Evolutionary conservation across 2,113 vertebrate genomes (phyloP), one percentile per base, ranked within the genome.

Genomic region (Pygathrix nemaeus): DNA sequence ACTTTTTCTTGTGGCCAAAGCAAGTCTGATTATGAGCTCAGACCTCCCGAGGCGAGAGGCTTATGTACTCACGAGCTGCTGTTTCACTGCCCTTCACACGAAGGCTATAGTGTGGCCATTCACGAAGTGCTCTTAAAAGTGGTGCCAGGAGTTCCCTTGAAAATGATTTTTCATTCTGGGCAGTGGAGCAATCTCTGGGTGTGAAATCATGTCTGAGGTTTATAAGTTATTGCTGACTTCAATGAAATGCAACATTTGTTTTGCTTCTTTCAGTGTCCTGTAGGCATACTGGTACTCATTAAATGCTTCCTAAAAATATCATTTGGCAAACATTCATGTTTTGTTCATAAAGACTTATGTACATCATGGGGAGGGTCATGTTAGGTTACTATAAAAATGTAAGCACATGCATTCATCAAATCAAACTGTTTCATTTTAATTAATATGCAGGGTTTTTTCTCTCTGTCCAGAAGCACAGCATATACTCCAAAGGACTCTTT

Each of bases 101-200:
- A 90, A 96, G 72, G 43, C 52, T 91, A 0, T 3, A 14, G 45
- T 27, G 52, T 23, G 64, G 75, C 40, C 35, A 45, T 4, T 84
- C 52, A 75, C 0, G 2, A 12, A 57, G 72, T 8, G 1, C 90
- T 95, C 72, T 97, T 84, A 52, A 90, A 93, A 96, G 52, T 5
- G 25, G 78, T 88, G 95, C 96, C 96, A 97, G 80, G 35, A 95
- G 52, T 66, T 90, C 84, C 57, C 87, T 85, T 92, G 78, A 84
- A 97, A 96, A 96, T 82, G 32, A 38, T n/a, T 96, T 96, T 97
- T 57, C 95, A 73, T 68, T 96, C 83, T 93, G 95, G 88, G 72
- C 95, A 82, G 57, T 50, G 66, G 92, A 92, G 90, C 66, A 68
- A 81, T 72, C 73, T 66, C 92, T 92, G 93, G 96, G 80, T 90